phyloP scores from a whole-genome alignment of 30 jellyfish, hydroid and myxozoan species.

The Aurelia aurita region DNA sequence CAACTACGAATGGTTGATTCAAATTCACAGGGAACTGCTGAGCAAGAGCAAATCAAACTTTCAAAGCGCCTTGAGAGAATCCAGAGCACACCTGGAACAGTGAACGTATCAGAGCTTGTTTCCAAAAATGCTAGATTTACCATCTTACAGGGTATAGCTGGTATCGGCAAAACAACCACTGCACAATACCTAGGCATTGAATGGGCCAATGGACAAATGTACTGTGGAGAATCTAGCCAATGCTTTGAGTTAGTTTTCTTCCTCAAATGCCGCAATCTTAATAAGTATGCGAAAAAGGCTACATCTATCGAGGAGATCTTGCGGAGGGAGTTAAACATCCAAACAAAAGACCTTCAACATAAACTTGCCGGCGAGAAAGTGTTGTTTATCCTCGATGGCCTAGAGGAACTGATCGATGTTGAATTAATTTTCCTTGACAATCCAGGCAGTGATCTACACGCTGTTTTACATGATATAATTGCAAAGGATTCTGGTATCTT shows the following conservation, averaged over 20 bases:
- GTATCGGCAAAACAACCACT: neutral
- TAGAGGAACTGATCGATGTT: neutral
- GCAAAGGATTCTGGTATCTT: neutral
- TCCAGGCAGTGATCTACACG: neutral
- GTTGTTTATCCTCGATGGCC: neutral
- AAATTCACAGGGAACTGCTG: neutral
- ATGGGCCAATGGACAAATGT: conserved; percentile 6
- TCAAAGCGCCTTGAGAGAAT: neutral
- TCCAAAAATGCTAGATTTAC: neutral
- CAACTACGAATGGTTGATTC: neutral
- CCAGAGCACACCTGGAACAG: conserved; percentile 1
- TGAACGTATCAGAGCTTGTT: neutral
- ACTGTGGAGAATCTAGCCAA: no score
- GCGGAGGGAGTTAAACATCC: neutral
- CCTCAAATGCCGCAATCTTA: neutral
- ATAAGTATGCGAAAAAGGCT: neutral
- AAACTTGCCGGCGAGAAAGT: neutral
- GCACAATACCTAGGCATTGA: neutral
- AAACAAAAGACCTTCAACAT: neutral
- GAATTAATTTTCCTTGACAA: neutral
- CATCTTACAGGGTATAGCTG: conserved; percentile 4
- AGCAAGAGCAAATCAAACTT: neutral
- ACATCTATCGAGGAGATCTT: neutral
- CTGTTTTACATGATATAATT: neutral
- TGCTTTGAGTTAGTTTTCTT: neutral